These are phyloP conservation scores for Hypomecis atomaria DNA, from an alignment of 2,888 invertebrate species.

Conservation along the genomic window DNA sequence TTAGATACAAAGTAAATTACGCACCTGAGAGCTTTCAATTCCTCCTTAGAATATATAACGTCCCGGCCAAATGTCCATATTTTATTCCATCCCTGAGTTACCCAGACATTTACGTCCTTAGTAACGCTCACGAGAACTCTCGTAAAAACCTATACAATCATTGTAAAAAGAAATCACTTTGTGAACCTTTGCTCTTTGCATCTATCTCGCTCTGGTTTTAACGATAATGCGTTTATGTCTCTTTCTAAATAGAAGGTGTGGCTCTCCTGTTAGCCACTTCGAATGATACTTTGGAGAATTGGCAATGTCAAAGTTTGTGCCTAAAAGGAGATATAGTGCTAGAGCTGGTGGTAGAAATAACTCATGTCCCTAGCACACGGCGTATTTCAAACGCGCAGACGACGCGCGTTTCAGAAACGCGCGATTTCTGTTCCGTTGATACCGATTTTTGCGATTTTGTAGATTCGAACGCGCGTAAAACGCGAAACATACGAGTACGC, in stretches of 20 bases:
- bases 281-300: constrained; percentile 15
- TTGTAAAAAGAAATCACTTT: constrained; percentile 28
- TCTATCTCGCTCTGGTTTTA: constrained; percentile 21
- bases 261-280: constrained; percentile 35
- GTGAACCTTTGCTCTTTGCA: constrained; percentile 25
- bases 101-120: constrained; percentile 10
- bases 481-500: too few relatives aligned
- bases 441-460: too few relatives aligned
- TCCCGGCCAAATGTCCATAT: background rate
- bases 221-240: constrained; percentile 23
- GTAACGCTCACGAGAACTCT: constrained; percentile 11
- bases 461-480: too few relatives aligned
- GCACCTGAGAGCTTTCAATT: background rate
- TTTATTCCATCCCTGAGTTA: constrained; percentile 10
- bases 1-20: background rate
- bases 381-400: too few relatives aligned
- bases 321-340: background rate
- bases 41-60: background rate
- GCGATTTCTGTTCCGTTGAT: too few relatives aligned
- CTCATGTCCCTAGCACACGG: too few relatives aligned
- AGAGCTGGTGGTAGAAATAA: constrained; percentile 3
- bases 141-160: constrained; percentile 22
- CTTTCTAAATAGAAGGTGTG: constrained; percentile 37
- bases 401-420: too few relatives aligned
- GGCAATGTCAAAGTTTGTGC: constrained; percentile 21